Evolutionary conservation across 1,140 invertebrate species (phyloP).

Genomic region (Sycophila sp.): DNA sequence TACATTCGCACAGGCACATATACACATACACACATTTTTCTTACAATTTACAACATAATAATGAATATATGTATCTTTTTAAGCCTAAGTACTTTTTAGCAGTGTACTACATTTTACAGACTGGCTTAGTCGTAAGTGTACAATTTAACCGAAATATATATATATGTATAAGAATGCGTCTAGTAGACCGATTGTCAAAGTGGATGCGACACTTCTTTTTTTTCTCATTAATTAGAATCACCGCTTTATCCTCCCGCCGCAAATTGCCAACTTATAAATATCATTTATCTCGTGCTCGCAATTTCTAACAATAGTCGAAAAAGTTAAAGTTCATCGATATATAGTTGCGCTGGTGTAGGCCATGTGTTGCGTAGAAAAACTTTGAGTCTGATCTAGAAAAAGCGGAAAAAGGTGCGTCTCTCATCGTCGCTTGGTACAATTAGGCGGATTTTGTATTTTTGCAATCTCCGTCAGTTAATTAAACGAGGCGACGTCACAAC

Average conservation of each 20-base stretch:
- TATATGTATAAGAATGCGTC: constrained; percentile 40
- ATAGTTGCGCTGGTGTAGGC: constrained; percentile 25
- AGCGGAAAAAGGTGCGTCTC: constrained; percentile 6
- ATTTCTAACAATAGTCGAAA: constrained; percentile 29
- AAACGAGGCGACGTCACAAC: not conserved
- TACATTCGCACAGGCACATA: too few species aligned
- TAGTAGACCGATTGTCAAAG: constrained; percentile 53
- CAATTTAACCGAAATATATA: constrained; percentile 11
- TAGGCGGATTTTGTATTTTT: too few species aligned
- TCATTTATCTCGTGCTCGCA: not conserved
- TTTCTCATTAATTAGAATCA: constrained; percentile 12
- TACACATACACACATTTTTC: constrained; percentile 36
- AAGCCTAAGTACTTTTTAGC: constrained; percentile 23
- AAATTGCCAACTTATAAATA: not conserved
- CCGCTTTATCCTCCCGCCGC: not conserved
- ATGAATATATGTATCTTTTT: not conserved
- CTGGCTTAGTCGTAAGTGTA: constrained; percentile 32
- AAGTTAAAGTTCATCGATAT: constrained; percentile 22
- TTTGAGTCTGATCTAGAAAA: constrained; percentile 17
- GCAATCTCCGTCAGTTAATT: not conserved
- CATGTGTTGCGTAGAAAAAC: constrained; percentile 31
- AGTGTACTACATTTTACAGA: not conserved
- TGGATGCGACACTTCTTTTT: constrained; percentile 43
- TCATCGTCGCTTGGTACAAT: not conserved
- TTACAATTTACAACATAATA: not conserved